Evolutionary conservation across 2,113 vertebrate genomes (phyloP).

Genomic region (Paracanthobrama guichenoti): DNA sequence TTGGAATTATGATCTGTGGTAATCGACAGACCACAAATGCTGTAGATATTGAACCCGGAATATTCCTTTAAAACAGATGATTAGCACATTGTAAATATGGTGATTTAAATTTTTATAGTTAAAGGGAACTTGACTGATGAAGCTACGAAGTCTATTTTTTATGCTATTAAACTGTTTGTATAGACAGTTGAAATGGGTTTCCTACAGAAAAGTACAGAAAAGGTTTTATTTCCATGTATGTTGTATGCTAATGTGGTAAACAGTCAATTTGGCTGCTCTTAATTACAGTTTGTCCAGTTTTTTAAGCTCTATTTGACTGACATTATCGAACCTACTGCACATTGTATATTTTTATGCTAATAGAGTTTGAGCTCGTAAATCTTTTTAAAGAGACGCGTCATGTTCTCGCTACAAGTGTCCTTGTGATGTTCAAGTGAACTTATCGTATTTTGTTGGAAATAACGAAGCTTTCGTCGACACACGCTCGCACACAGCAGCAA

Average conservation of each 20-base stretch:
- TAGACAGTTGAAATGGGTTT: conserved; percentile 56
- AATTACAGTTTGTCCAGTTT: conserved; percentile 55
- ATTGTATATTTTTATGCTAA: conserved; percentile 59
- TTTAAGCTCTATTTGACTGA: conserved; percentile 58
- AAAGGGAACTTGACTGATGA: conserved; percentile 68
- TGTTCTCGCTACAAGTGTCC: conserved; percentile 69
- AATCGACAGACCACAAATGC: background rate
- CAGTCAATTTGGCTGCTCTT: conserved; percentile 33
- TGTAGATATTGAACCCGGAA: background rate
- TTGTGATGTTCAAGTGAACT: conserved; percentile 72
- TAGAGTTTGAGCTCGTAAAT: conserved; percentile 60
- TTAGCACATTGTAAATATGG: conserved; percentile 72
- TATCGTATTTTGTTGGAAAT: conserved; percentile 55
- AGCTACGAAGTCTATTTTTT: conserved; percentile 78
- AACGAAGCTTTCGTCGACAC: conserved; percentile 58
- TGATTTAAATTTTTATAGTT: conserved; percentile 73
- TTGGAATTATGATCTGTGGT: background rate
- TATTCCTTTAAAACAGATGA: background rate
- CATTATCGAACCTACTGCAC: conserved; percentile 62
- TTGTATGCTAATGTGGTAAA: conserved; percentile 15
- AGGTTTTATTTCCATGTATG: conserved; percentile 29
- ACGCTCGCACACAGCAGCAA: conserved; percentile 39
- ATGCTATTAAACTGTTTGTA: conserved; percentile 69
- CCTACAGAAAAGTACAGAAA: conserved; percentile 40
- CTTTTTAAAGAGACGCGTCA: conserved; percentile 63